Evolutionary conservation across 2,888 invertebrate genomes (phyloP).

Genomic region (Drosophila putrida): DNA sequence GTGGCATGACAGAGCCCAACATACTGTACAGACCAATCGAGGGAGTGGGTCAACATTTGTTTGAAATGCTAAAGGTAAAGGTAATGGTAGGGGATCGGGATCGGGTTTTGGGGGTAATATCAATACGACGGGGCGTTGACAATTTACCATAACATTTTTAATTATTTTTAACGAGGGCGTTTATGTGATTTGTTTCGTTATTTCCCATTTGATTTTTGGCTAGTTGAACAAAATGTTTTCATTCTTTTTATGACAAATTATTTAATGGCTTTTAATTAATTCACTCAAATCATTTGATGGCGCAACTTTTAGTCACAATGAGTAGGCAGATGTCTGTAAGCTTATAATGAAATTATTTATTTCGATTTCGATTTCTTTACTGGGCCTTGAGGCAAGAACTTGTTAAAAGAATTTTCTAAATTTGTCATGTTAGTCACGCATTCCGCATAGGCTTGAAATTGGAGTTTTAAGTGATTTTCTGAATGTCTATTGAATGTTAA

Average conservation of each 20-base stretch:
- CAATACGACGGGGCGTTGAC: conserved; percentile 68
- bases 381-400: background rate
- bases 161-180: conserved; percentile 78
- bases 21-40: conserved; percentile 27
- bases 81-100: background rate
- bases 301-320: conserved; percentile 48
- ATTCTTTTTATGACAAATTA: conserved; percentile 72
- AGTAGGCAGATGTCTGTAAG: conserved; percentile 58
- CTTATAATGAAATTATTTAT: conserved; percentile 20
- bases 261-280: conserved; percentile 77
- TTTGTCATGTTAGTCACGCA: background rate
- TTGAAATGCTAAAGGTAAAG: conserved; percentile 18
- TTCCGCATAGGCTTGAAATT: background rate
- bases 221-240: conserved; percentile 43
- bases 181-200: conserved; percentile 66
- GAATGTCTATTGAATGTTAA: background rate
- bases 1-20: conserved; percentile 59
- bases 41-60: conserved; percentile 61
- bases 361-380: background rate
- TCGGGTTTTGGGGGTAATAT: background rate
- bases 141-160: conserved; percentile 79
- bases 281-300: conserved; percentile 46
- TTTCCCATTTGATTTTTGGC: conserved; percentile 15
- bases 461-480: background rate
- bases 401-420: background rate